Evolutionary conservation across 2,888 invertebrate species (phyloP).

Genomic region (Thereva unica): DNA sequence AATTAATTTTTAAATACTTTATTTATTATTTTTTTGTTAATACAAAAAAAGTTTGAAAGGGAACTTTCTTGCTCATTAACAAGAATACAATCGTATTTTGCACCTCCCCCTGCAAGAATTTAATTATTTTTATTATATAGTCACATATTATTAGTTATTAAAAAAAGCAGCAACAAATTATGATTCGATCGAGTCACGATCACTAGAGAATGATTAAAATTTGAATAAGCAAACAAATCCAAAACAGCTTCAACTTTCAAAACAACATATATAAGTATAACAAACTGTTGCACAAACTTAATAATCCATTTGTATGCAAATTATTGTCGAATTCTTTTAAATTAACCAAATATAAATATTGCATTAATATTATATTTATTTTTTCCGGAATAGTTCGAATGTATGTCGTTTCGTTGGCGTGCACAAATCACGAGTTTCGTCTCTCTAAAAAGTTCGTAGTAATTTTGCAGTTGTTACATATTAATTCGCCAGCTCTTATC

Average conservation of each 20-base stretch:
- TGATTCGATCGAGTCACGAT: neutral
- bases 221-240: neutral
- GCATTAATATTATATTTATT: no score
- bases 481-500: conserved; percentile 11
- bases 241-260: no score
- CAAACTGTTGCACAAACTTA: no score
- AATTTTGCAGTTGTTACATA: conserved; percentile 4
- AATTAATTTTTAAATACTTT: conserved; percentile 20
- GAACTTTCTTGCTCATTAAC: conserved; percentile 21
- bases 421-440: no score
- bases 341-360: no score
- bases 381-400: no score
- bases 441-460: neutral
- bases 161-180: neutral
- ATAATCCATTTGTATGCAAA: no score
- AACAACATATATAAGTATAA: no score
- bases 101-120: conserved; percentile 57
- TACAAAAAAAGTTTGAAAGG: conserved; percentile 20
- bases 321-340: no score
- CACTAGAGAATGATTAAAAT: neutral
- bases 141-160: neutral
- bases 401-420: no score
- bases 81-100: conserved; percentile 45
- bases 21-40: conserved; percentile 22
- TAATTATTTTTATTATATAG: conserved; percentile 10